These are phyloP conservation scores for Xestia ashworthii DNA, from an alignment of 2,888 invertebrate species.

Conservation along the genomic window DNA sequence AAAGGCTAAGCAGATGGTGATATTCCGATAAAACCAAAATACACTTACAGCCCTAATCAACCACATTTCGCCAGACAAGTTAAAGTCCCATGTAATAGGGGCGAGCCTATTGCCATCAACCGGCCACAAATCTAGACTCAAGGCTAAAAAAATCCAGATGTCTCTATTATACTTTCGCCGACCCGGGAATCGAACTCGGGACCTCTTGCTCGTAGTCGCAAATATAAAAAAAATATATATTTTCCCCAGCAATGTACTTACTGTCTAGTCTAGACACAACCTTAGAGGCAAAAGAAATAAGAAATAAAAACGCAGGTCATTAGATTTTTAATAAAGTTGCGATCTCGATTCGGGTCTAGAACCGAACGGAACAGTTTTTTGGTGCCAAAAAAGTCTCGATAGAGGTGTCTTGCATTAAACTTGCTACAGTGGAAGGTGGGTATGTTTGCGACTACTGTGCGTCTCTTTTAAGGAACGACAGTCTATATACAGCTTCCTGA, in stretches of 20 bases:
- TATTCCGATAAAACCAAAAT: not conserved
- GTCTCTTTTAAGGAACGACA: constrained; percentile 1
- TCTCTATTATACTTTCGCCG: too few relatives aligned
- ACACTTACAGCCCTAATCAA: too few relatives aligned
- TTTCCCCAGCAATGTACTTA: not conserved
- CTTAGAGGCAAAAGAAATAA: constrained; percentile 26
- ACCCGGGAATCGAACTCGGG: too few relatives aligned
- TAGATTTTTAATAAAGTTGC: constrained; percentile 50
- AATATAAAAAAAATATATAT: not conserved
- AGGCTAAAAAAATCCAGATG: too few relatives aligned
- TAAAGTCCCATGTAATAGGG: too few relatives aligned
- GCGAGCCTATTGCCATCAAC: too few relatives aligned
- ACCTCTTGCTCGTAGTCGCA: not conserved
- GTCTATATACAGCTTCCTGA: not conserved
- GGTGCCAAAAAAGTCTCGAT: constrained; percentile 47
- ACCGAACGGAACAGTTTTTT: constrained; percentile 38
- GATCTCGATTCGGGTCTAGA: constrained; percentile 45
- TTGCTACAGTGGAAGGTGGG: not conserved
- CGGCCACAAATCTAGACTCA: too few relatives aligned
- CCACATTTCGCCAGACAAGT: too few relatives aligned
- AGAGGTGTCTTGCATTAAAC: constrained; percentile 15
- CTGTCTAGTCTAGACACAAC: constrained; percentile 16
- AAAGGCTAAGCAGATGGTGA: not conserved
- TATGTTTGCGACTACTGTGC: too few relatives aligned
- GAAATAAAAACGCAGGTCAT: constrained; percentile 49